These are phyloP conservation scores for Brachyhypopomus gauderio DNA, from an alignment of 2,113 vertebrate genomes.

Conservation along the genomic window DNA sequence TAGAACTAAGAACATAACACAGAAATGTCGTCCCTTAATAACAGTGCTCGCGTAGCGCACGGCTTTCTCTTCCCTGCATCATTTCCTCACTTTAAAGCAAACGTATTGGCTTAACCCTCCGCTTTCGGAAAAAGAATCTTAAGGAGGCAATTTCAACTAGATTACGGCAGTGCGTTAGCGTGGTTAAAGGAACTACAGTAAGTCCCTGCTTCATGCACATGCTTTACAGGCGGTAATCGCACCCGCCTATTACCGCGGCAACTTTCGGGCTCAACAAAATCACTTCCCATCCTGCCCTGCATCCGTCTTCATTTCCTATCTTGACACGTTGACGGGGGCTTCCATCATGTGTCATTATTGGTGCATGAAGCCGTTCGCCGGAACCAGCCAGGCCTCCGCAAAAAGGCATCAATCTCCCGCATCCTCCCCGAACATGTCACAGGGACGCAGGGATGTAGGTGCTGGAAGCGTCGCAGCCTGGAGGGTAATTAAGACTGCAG, in stretches of 20 bases:
- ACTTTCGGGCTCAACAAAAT: slow-evolving; percentile 74
- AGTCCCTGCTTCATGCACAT: slow-evolving; percentile 19
- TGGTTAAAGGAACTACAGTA: slow-evolving; percentile 37
- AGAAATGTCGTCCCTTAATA: too few species aligned
- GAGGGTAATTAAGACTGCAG: slow-evolving; percentile 67
- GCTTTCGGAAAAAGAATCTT: background rate
- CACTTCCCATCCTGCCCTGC: slow-evolving; percentile 69
- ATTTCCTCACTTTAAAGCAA: slow-evolving; percentile 1
- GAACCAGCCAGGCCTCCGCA: slow-evolving; percentile 72
- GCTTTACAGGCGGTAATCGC: slow-evolving; percentile 61
- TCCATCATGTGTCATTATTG: slow-evolving; percentile 83
- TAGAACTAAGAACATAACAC: too few species aligned
- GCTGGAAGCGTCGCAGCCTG: slow-evolving; percentile 37
- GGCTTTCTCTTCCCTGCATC: background rate
- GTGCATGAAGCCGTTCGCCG: slow-evolving; percentile 72
- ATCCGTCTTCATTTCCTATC: slow-evolving; percentile 78
- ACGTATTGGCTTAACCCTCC: background rate
- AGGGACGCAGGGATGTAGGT: slow-evolving; percentile 58
- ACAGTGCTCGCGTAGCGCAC: background rate
- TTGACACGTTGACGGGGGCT: slow-evolving; percentile 73
- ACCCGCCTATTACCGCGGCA: slow-evolving; percentile 67
- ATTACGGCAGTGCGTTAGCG: slow-evolving; percentile 20
- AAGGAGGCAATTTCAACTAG: slow-evolving; percentile 21
- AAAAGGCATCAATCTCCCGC: slow-evolving; percentile 75
- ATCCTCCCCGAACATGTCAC: slow-evolving; percentile 61